Evolutionary conservation across 2,113 vertebrate species (phyloP).

Genomic region (Thermophis baileyi): DNA sequence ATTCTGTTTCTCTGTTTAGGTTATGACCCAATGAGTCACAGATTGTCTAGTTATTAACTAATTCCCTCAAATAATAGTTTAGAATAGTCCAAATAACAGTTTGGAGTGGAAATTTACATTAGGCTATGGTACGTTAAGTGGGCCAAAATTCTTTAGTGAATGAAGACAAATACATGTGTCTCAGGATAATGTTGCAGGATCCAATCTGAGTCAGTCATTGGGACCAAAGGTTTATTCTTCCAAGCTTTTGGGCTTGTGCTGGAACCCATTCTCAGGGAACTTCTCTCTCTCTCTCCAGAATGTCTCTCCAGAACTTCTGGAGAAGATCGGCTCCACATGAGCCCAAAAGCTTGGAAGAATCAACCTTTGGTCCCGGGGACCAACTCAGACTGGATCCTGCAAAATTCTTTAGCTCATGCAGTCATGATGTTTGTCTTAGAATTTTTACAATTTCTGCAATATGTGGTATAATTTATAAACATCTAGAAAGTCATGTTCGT

Average conservation of each 20-base stretch:
- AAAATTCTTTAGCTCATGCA: not conserved
- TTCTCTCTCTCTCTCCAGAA: not conserved
- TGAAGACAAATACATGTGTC: not conserved
- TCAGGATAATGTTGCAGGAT: not conserved
- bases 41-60: not conserved
- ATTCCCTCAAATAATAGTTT: not conserved
- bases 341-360: no score
- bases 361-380: no score
- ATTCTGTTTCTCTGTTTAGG: no score
- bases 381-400: no score
- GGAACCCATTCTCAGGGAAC: not conserved
- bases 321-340: no score
- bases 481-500: not conserved
- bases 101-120: not conserved
- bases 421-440: not conserved
- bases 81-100: not conserved
- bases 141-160: not conserved
- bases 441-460: not conserved
- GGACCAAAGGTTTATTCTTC: not conserved
- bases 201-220: not conserved
- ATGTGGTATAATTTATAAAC: not conserved
- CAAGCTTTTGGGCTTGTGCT: not conserved
- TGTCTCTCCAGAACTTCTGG: no score
- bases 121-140: not conserved
- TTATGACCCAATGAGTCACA: not conserved